phyloP scores from a whole-genome alignment of 1,140 invertebrate species.

The Artemia franciscana region DNA sequence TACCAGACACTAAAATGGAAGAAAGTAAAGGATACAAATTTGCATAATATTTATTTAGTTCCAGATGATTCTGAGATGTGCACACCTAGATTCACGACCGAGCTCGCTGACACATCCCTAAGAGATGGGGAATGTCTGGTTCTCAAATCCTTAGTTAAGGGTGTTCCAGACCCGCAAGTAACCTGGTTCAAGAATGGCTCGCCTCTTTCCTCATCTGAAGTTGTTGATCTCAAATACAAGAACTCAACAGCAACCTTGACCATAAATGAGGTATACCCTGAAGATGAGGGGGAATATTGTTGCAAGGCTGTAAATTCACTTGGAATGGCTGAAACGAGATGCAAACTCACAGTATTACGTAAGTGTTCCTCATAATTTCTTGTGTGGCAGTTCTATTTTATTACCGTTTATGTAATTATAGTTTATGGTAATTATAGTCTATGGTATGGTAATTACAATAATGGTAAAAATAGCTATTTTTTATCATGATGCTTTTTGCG shows the following conservation, averaged over 20 bases:
- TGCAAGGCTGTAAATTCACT: slow-evolving; percentile 77
- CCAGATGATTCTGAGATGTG: slow-evolving; percentile 64
- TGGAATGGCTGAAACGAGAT: slow-evolving; percentile 52
- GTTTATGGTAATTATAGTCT: too few species aligned
- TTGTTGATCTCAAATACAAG: slow-evolving; percentile 73
- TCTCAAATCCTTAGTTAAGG: slow-evolving; percentile 49
- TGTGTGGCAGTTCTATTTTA: too few species aligned
- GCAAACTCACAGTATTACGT: slow-evolving; percentile 60
- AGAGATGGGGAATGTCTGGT: slow-evolving; percentile 57
- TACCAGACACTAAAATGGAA: too few species aligned
- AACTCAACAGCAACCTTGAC: slow-evolving; percentile 56
- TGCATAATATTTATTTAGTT: slow-evolving; percentile 29
- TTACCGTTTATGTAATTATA: too few species aligned
- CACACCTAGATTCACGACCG: slow-evolving; percentile 50
- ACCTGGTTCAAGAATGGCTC: slow-evolving; percentile 60
- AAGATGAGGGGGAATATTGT: slow-evolving; percentile 68
- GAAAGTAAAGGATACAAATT: too few species aligned
- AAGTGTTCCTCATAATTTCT: slow-evolving; percentile 26
- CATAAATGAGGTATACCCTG: slow-evolving; percentile 76
- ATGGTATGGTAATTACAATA: too few species aligned
- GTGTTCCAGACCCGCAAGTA: slow-evolving; percentile 73
- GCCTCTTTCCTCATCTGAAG: slow-evolving; percentile 46
- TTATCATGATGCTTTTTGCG: too few species aligned
- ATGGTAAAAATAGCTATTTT: too few species aligned
- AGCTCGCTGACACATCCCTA: slow-evolving; percentile 38